A percentile compares a stretch with the other conserved stretches of the same genome.
These are phyloP conservation scores for Malachius bipustulatus DNA, from an alignment of 2,888 invertebrate species.

Conservation along the genomic window DNA sequence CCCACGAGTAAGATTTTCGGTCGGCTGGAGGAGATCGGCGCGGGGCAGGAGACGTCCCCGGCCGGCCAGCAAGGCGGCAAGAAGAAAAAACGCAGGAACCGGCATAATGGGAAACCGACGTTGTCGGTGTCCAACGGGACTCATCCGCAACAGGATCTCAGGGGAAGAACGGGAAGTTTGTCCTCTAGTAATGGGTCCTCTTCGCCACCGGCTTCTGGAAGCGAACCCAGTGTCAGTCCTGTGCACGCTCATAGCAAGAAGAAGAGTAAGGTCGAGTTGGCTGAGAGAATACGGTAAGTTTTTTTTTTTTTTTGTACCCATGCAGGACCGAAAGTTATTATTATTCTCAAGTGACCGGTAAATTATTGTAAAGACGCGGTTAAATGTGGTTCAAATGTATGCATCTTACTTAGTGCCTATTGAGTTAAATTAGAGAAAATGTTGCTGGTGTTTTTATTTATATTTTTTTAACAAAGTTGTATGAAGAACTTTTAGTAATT, in stretches of 20 bases:
- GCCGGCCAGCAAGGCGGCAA: no score
- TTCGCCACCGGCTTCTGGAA: constrained; percentile 65
- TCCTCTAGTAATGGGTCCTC: constrained; percentile 71
- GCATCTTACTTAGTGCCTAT: no score
- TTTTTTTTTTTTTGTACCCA: neutral
- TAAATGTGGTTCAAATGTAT: no score
- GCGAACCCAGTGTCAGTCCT: constrained; percentile 63
- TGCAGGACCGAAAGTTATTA: no score
- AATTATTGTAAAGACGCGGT: no score
- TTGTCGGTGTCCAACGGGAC: constrained; percentile 42
- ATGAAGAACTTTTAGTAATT: no score
- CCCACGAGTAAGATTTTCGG: constrained; percentile 41
- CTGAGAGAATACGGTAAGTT: constrained; percentile 69
- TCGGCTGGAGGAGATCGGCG: constrained; percentile 42
- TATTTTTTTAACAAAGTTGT: no score
- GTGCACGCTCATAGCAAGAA: constrained; percentile 55
- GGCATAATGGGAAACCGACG: constrained; percentile 50
- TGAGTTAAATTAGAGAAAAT: no score
- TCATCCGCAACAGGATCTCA: constrained; percentile 36
- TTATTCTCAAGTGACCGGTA: no score
- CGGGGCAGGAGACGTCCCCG: no score
- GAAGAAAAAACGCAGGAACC: constrained; percentile 56
- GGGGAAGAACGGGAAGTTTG: constrained; percentile 62
- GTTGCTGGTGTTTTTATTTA: no score
- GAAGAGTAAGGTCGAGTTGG: constrained; percentile 66